These are phyloP conservation scores for Sipha flava DNA, from an alignment of 1,140 invertebrate species.

Conservation along the genomic window DNA sequence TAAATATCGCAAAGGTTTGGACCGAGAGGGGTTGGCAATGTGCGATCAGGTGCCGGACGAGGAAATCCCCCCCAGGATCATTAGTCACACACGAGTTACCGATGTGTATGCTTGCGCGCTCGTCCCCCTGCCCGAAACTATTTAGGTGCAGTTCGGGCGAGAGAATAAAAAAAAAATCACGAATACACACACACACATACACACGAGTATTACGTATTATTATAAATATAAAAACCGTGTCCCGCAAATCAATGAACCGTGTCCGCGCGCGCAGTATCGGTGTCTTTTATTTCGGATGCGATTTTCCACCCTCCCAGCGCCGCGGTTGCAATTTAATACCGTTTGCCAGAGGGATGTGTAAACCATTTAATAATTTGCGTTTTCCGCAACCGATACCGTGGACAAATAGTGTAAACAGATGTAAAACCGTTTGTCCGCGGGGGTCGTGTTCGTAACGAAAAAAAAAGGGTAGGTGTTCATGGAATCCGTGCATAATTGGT, in stretches of 20 bases:
- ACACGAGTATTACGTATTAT: too few relatives aligned
- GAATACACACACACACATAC: too few relatives aligned
- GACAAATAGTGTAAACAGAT: background rate
- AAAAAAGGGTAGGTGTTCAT: background rate
- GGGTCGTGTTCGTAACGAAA: background rate
- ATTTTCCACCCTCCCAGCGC: background rate
- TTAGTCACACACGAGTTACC: conserved; percentile 18
- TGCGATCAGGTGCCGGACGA: background rate
- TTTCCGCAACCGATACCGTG: background rate
- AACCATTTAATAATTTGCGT: background rate
- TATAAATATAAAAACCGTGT: background rate
- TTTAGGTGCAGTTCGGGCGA: too few relatives aligned
- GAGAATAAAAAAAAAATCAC: background rate
- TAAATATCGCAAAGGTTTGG: background rate
- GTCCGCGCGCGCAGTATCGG: background rate
- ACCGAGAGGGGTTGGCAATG: background rate
- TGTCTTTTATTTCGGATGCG: background rate
- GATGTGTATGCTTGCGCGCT: background rate
- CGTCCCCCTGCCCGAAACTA: background rate
- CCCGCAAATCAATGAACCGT: conserved; percentile 9
- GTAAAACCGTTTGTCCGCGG: too few relatives aligned
- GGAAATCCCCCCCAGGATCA: background rate
- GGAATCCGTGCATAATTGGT: background rate
- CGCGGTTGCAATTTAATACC: background rate
- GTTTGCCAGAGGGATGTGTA: background rate